Evolutionary conservation across 2,888 invertebrate genomes (phyloP).

Genomic region (Amblyjoppa proteus): DNA sequence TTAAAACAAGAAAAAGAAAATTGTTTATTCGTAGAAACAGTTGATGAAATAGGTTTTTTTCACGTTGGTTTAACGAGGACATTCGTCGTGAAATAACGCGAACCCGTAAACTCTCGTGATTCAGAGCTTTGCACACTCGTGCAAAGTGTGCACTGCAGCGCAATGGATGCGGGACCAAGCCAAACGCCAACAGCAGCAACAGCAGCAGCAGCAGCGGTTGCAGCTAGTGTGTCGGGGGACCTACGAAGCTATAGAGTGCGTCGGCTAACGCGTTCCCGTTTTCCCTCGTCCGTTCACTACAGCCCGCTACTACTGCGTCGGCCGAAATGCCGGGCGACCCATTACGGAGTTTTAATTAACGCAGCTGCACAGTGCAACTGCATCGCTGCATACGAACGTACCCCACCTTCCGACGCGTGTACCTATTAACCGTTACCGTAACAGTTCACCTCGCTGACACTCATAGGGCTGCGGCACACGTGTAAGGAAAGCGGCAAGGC

Average conservation of each 20-base stretch:
- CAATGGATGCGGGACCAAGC: slow-evolving; percentile 27
- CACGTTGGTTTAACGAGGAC: slow-evolving; percentile 35
- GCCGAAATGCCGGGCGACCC: slow-evolving; percentile 72
- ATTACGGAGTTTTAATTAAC: slow-evolving; percentile 78
- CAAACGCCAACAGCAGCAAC: slow-evolving; percentile 24
- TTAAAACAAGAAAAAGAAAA: background rate
- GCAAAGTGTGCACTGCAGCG: slow-evolving; percentile 40
- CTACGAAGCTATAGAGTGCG: slow-evolving; percentile 34
- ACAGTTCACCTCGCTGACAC: slow-evolving; percentile 64
- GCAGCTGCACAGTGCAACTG: slow-evolving; percentile 65
- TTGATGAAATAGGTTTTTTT: slow-evolving; percentile 19
- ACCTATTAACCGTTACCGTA: slow-evolving; percentile 74
- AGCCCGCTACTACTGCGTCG: slow-evolving; percentile 52
- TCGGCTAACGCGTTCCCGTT: slow-evolving; percentile 48
- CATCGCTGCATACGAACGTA: slow-evolving; percentile 63
- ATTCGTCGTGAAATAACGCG: slow-evolving; percentile 34
- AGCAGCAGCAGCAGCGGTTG: slow-evolving; percentile 12
- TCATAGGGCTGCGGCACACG: slow-evolving; percentile 37
- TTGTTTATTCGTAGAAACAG: background rate
- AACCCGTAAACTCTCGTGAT: slow-evolving; percentile 38
- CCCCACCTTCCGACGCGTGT: slow-evolving; percentile 66
- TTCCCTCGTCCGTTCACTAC: slow-evolving; percentile 48
- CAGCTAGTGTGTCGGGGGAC: slow-evolving; percentile 37
- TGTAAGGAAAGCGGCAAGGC: slow-evolving; percentile 30
- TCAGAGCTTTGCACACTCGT: slow-evolving; percentile 35